phyloP scores from a whole-genome alignment of 2,888 invertebrate species.

The Chirona hameri region DNA sequence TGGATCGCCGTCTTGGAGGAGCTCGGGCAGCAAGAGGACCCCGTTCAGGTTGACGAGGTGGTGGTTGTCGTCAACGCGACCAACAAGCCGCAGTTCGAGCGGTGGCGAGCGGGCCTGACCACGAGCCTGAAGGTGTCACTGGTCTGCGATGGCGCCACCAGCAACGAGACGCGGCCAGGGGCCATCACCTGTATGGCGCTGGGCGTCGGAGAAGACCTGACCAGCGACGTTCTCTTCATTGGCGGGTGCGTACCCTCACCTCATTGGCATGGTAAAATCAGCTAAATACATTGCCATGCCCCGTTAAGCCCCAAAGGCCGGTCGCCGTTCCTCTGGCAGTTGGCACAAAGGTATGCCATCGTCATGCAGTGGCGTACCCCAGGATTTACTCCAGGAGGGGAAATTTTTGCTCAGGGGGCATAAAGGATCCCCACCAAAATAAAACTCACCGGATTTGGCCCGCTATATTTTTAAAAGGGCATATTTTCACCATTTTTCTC shows the following conservation, averaged over 20 bases:
- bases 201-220: slow-evolving; percentile 31
- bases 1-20: background rate
- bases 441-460: too few relatives aligned
- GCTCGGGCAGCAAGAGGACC: background rate
- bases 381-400: too few relatives aligned
- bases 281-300: too few relatives aligned
- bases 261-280: too few relatives aligned
- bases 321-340: too few relatives aligned
- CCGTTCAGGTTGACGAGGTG: background rate
- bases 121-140: slow-evolving; percentile 30
- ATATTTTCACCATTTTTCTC: too few relatives aligned
- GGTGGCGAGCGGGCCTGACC: background rate
- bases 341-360: too few relatives aligned
- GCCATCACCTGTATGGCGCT: slow-evolving; percentile 39
- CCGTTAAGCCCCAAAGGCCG: too few relatives aligned
- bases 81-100: background rate
- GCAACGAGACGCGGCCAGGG: slow-evolving; percentile 38
- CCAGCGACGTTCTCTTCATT: slow-evolving; percentile 35
- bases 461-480: too few relatives aligned
- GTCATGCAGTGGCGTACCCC: too few relatives aligned
- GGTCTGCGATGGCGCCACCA: slow-evolving; percentile 36
- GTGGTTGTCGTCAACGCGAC: background rate
- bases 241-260: slow-evolving; percentile 39
- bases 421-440: too few relatives aligned
- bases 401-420: too few relatives aligned